Conservation (phyloP, 2,888 invertebrate genomes). For the Euclidia mi region DNA sequence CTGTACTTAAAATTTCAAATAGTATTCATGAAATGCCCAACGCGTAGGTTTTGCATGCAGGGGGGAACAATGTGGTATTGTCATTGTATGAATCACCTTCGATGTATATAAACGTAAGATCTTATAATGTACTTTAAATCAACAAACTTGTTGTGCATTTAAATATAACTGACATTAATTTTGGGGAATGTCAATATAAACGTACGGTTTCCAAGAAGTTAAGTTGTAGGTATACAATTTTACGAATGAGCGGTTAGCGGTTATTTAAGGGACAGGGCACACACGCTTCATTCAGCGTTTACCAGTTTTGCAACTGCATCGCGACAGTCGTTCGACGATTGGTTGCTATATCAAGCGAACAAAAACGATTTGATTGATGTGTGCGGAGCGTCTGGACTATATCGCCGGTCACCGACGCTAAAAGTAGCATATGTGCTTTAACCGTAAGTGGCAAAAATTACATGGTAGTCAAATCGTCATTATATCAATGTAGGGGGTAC, state of each 20-base stretch:
- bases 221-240: conserved; percentile 10
- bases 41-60: conserved; percentile 26
- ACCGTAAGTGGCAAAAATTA: no score
- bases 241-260: conserved; percentile 4
- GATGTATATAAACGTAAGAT: conserved; percentile 24
- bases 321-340: no score
- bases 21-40: conserved; percentile 31
- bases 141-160: conserved; percentile 26
- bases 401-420: no score
- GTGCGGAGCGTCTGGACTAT: no score
- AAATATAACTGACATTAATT: conserved; percentile 30
- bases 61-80: conserved; percentile 41
- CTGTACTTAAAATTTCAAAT: conserved; percentile 32
- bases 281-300: no score
- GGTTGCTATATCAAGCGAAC: no score
- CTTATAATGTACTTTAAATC: no score
- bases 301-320: no score
- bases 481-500: conserved; percentile 14
- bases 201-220: conserved; percentile 10
- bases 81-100: conserved; percentile 33
- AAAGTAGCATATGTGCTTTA: no score
- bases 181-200: conserved; percentile 13
- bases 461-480: conserved; percentile 14
- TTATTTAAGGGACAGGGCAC: no score
- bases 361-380: no score